Evolutionary conservation across 2,888 invertebrate genomes (phyloP).

Genomic region (Ennomos fuscantarius): DNA sequence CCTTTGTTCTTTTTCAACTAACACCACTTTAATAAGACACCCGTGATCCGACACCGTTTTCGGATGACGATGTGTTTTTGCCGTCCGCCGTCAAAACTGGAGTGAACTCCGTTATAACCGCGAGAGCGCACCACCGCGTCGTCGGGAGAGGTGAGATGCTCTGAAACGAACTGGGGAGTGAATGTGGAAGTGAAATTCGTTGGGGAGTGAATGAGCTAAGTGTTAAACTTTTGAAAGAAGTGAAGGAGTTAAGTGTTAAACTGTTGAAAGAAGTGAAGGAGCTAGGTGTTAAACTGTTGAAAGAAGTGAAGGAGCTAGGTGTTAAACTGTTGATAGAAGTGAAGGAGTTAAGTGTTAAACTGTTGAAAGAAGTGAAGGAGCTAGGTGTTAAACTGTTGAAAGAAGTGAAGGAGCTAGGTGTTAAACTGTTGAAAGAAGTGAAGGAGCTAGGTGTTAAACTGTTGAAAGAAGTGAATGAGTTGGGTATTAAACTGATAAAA

Average conservation of each 20-base stretch:
- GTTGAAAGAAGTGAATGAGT: too few species aligned
- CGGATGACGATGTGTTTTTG: slow-evolving; percentile 69
- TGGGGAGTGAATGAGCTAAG: background rate
- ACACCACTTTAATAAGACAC: slow-evolving; percentile 27
- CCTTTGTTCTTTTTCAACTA: slow-evolving; percentile 26
- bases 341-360: too few species aligned
- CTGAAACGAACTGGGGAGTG: background rate
- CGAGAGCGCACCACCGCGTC: slow-evolving; percentile 46
- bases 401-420: too few species aligned
- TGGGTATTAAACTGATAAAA: too few species aligned
- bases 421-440: too few species aligned
- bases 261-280: too few species aligned
- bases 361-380: too few species aligned
- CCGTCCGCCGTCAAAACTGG: slow-evolving; percentile 40
- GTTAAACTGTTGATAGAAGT: too few species aligned
- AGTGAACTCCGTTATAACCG: slow-evolving; percentile 33
- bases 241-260: too few species aligned
- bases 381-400: too few species aligned
- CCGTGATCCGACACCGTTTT: slow-evolving; percentile 66
- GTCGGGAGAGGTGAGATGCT: slow-evolving; percentile 45
- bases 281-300: background rate
- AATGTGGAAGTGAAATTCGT: background rate
- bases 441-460: too few species aligned
- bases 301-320: slow-evolving; percentile 3
- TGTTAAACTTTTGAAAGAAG: too few species aligned